Evolutionary conservation across 2,888 invertebrate genomes (phyloP).

Genomic region (Celastrina argiolus): DNA sequence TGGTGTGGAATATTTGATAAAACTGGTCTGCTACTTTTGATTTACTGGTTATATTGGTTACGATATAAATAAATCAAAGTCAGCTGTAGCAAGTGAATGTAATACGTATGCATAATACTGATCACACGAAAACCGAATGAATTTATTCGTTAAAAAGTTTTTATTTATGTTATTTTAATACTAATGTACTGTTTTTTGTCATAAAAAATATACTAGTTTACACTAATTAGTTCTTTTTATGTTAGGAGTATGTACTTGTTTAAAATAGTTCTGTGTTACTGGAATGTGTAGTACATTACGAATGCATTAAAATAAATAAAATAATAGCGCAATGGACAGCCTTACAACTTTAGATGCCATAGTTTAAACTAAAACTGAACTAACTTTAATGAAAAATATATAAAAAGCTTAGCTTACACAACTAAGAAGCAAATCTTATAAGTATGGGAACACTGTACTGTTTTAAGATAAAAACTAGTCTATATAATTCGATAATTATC

Average conservation of each 20-base stretch:
- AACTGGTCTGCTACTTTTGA: not conserved
- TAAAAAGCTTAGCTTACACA: no score
- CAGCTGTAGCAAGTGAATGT: slow-evolving; percentile 38
- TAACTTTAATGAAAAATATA: no score
- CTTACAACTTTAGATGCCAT: no score
- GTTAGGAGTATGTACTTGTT: not conserved
- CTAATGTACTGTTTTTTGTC: not conserved
- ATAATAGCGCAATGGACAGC: no score
- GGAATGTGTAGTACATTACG: no score
- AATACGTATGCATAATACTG: slow-evolving; percentile 40
- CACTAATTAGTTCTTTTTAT: not conserved
- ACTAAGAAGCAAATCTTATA: no score
- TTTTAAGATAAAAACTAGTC: no score
- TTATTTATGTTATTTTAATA: not conserved
- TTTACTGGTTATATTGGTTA: slow-evolving; percentile 30
- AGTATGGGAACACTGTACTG: no score
- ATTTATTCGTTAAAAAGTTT: slow-evolving; percentile 27
- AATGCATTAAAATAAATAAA: no score
- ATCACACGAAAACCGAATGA: slow-evolving; percentile 32
- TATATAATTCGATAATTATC: no score
- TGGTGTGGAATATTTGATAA: slow-evolving; percentile 17
- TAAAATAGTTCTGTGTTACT: not conserved
- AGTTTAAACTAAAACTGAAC: no score
- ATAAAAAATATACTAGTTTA: not conserved
- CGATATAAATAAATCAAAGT: slow-evolving; percentile 46